Base-by-base conservation (phyloP, 1,140 invertebrate genomes). In the Drosophila kohkoa region DNA sequence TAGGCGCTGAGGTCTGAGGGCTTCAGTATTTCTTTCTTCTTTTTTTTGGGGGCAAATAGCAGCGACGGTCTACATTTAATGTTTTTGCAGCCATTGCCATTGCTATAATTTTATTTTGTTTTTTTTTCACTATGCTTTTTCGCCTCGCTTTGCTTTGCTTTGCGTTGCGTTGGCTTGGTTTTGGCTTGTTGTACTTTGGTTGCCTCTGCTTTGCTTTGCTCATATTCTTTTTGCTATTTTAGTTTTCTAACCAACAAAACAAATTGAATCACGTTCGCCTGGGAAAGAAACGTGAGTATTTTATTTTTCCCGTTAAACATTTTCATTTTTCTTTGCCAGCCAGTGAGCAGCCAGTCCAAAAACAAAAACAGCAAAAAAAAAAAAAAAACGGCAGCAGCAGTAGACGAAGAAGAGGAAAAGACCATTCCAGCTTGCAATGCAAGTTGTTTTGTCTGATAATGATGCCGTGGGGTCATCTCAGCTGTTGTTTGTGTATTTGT, bases 281-380 rank as follows among this genome's bases (percentile, higher is more conserved):
- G 77, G 77, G 77, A 88, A 70, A 83, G 74, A 74, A 88, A 88
- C 83, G 83, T 88, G 83, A 88, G 83, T 88, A 88, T 88, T 88
- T 88, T 88, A 89, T 88, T 89, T 88, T 89, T 89, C 83, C 75
- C 83, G 83, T 88, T 88, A 89, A 88, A 88, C 83, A 88, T 88
- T 88, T 88, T 88, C 85, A 89, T 89, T 88, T 88, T 89, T 89
- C 83, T 83, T 83, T 83, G 41, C 28, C 51, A 49, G 64, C 48
- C 30, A 70, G 51, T 16, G 32, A 32, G 32, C 32, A 32, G 32
- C 32, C 35, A 38, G 54, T n/a, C 55, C 32, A 51, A 30, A 48
- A 59, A 66, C 43, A 28, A 55, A 46, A 52, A 38, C 7, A 66
- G 30, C 32, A 65, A 46, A 28, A 54, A 41, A 51, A 65, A 46